These are phyloP conservation scores for Cheirogaleus major DNA, from an alignment of 2,797 vertebrate genomes.

Conservation along the genomic window DNA sequence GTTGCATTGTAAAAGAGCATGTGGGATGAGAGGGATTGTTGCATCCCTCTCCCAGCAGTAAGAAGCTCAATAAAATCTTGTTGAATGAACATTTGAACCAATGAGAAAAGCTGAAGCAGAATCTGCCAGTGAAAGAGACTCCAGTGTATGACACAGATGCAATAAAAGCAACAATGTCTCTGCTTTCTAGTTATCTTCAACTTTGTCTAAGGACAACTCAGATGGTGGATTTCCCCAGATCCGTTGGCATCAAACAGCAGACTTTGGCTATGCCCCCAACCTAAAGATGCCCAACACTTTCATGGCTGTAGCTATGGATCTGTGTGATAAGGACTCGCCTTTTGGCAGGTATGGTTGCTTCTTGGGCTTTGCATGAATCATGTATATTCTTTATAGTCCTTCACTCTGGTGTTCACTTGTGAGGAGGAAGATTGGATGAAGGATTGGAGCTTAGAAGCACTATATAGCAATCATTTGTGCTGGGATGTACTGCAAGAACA, in stretches of 20 bases:
- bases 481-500: neutral
- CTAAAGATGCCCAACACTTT: conserved; percentile 91
- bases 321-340: conserved; percentile 90
- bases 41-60: neutral
- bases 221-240: conserved; percentile 85
- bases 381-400: neutral
- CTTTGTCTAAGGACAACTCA: neutral
- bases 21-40: neutral
- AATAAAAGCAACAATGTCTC: neutral
- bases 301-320: conserved; percentile 94
- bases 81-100: neutral
- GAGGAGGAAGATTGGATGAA: neutral
- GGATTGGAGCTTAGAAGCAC: neutral
- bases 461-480: neutral
- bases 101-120: neutral
- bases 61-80: neutral
- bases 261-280: conserved; percentile 91
- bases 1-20: neutral
- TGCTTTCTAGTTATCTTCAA: conserved; percentile 81
- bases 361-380: neutral
- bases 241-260: conserved; percentile 96
- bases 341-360: conserved; percentile 86
- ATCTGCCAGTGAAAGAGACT: neutral
- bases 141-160: neutral
- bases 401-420: neutral